Evolutionary conservation across 2,888 invertebrate species (phyloP).

Genomic region (Labia minor): DNA sequence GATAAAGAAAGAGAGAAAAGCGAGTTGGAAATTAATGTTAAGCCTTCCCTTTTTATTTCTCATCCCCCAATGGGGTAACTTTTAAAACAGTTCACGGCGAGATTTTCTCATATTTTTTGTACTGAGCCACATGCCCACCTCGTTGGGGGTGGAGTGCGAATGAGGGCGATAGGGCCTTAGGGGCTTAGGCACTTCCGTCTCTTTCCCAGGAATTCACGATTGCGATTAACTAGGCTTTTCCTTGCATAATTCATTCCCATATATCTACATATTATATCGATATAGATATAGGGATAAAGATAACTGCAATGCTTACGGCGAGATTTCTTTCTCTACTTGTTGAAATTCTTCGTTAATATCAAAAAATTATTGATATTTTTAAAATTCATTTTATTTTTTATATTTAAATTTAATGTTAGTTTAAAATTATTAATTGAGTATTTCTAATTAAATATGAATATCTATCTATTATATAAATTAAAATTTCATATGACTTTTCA

Average conservation of each 20-base stretch:
- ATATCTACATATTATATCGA: neutral
- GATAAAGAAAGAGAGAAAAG: neutral
- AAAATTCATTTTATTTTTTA: neutral
- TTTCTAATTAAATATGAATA: too few species aligned
- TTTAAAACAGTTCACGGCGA: constrained; percentile 13
- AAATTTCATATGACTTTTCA: too few species aligned
- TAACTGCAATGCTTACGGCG: neutral
- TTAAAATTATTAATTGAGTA: too few species aligned
- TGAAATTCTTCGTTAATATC: neutral
- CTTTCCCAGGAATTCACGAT: constrained; percentile 3
- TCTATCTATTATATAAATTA: too few species aligned
- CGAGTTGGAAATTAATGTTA: neutral
- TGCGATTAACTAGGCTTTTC: constrained; percentile 7
- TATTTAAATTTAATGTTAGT: too few species aligned
- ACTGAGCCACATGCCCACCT: neutral
- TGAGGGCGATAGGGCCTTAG: constrained; percentile 7
- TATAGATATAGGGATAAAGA: neutral
- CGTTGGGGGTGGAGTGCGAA: neutral
- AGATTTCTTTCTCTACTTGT: neutral
- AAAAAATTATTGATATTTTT: neutral
- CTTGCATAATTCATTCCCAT: neutral
- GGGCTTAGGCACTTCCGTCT: neutral
- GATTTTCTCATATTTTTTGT: constrained; percentile 7
- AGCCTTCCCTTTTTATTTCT: neutral
- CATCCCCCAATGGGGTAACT: neutral